A percentile compares a stretch with the other conserved stretches of the same genome.
Evolutionary conservation across 2,888 invertebrate species (phyloP).

Genomic region (Psylliodes chrysocephalus): DNA sequence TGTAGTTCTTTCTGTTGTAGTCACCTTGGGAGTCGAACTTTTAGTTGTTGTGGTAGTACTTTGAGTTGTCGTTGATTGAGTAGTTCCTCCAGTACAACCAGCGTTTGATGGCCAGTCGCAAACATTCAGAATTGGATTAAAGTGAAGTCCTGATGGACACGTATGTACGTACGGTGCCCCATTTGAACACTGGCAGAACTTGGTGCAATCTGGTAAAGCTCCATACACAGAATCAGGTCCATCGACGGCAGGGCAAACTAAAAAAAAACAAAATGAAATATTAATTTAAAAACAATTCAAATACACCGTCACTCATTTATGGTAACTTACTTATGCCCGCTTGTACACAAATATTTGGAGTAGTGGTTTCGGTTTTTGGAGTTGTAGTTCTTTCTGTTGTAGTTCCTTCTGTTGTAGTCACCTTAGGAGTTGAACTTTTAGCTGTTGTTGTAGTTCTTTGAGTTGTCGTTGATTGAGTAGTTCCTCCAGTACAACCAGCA

Average conservation of each 20-base stretch:
- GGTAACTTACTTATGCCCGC: not conserved
- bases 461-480: constrained; percentile 5
- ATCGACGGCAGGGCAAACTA: constrained; percentile 32
- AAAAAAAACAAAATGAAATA: not conserved
- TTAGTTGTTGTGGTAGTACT: not conserved
- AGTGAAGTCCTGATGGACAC: constrained; percentile 39
- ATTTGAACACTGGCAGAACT: constrained; percentile 40
- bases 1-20: not conserved
- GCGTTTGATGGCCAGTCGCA: constrained; percentile 35
- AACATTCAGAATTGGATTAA: constrained; percentile 32
- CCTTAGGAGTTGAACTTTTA: not conserved
- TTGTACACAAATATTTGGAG: not conserved
- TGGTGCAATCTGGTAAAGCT: constrained; percentile 26
- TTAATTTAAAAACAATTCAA: not conserved
- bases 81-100: constrained; percentile 16
- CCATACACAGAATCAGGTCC: constrained; percentile 31
- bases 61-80: not conserved
- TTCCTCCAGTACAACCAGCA: constrained; percentile 25
- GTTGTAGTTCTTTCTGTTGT: not conserved
- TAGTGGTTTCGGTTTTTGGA: not conserved
- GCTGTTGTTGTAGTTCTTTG: not conserved
- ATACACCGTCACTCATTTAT: not conserved
- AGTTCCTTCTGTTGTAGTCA: not conserved
- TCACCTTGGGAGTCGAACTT: not conserved
- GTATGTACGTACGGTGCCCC: constrained; percentile 29